Base-by-base conservation (phyloP, 2,113 vertebrate genomes). In the Callospermophilus lateralis region DNA sequence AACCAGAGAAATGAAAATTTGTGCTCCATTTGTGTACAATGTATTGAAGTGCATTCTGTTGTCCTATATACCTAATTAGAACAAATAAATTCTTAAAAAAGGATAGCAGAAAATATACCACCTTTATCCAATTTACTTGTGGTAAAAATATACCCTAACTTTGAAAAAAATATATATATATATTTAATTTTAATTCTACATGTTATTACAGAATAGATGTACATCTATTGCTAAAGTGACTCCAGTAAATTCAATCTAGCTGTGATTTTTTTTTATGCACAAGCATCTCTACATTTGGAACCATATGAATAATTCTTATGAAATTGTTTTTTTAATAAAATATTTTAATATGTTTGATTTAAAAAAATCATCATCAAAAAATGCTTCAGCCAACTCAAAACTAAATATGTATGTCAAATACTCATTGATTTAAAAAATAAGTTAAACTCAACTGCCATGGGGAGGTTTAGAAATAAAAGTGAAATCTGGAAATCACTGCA, bases 311-410 rank as follows among this genome's bases (percentile, higher is more conserved):
- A 58, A 74, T 53, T 53, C 3, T 12, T 84, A 17, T 34, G 8
- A 81, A 42, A 89, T 78, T 92, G 32, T 84, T 8, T 84, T 92
- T 93, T 87, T 42, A 86, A 53, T 53, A 51, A 51, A 51, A 51
- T 51, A 51, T 51, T 51, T 51, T 51, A 51, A 13, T 51, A 51
- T 51, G 48, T 13, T 51, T 51, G 48, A 3, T 51, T 51, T 51
- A 3, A 51, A 51, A 45, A 51, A 13, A 51, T 51, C 11, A 77
- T 48, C 24, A 26, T 92, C 45, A 72, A 13, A 20, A 85, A 30
- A 84, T 4, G 70, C 32, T 77, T 22, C n/a, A 45, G 6, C 30
- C 90, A 84, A 84, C 28, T 92, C 3, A 76, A 90, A 96, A 94
- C 55, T 91, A 90, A 89, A 53, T 58, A 53, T 79, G 1, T 11